A percentile compares a stretch with the other conserved stretches of the same genome.
Conservation (phyloP, 2,797 vertebrate species). For the Eutrigla gurnardus region DNA sequence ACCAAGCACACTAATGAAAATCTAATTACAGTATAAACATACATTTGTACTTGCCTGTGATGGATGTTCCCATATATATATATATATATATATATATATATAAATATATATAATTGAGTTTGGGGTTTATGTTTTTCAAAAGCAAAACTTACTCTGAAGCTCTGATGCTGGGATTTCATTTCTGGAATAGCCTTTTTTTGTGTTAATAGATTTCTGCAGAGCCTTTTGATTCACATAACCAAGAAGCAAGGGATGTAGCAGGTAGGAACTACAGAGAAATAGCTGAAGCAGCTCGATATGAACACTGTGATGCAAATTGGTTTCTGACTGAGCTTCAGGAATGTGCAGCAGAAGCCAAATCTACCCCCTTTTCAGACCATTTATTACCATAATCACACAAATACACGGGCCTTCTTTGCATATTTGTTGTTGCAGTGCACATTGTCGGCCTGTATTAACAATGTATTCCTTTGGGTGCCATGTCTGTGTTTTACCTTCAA, state of each 20-base stretch:
- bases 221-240: slow-evolving; percentile 40
- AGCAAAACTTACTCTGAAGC: not conserved
- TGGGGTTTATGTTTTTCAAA: slow-evolving; percentile 3
- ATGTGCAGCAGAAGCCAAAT: slow-evolving; percentile 34
- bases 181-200: slow-evolving; percentile 4
- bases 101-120: not conserved
- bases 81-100: too few species aligned
- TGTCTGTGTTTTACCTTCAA: slow-evolving; percentile 12
- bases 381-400: slow-evolving; percentile 44
- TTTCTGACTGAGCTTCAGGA: slow-evolving; percentile 42
- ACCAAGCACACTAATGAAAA: slow-evolving; percentile 8
- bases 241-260: slow-evolving; percentile 9
- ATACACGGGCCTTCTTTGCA: slow-evolving; percentile 12
- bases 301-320: slow-evolving; percentile 42
- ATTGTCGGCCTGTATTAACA: slow-evolving; percentile 24
- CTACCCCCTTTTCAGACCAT: slow-evolving; percentile 29
- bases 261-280: slow-evolving; percentile 19
- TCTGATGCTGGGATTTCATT: slow-evolving; percentile 15
- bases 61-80: slow-evolving; percentile 2
- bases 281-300: slow-evolving; percentile 46
- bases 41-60: not conserved
- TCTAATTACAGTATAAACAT: slow-evolving; percentile 14
- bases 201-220: slow-evolving; percentile 32
- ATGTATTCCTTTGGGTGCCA: slow-evolving; percentile 18
- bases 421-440: slow-evolving; percentile 9